Conservation (phyloP, 2,113 vertebrate species). For the Melospiza georgiana region DNA sequence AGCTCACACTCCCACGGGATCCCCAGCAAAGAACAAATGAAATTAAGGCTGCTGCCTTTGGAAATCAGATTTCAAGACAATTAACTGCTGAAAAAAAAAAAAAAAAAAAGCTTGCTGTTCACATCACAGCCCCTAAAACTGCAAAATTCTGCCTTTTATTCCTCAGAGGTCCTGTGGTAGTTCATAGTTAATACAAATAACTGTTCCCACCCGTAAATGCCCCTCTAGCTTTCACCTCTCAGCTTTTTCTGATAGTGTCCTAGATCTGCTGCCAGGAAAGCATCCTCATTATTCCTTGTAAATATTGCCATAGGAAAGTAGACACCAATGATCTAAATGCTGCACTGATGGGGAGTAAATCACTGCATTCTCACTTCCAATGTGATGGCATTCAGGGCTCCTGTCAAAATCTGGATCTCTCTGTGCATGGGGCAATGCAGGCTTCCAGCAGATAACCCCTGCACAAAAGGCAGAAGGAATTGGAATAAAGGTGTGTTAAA, state of each 20-base stretch:
- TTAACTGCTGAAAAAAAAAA: neutral
- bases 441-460: constrained; percentile 23
- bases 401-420: neutral
- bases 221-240: neutral
- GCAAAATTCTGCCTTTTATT: neutral
- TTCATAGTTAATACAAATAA: neutral
- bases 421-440: neutral
- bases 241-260: neutral
- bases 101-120: neutral
- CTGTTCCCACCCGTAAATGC: neutral
- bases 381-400: neutral
- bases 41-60: constrained; percentile 37
- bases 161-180: neutral
- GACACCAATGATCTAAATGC: neutral
- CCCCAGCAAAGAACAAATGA: constrained; percentile 15
- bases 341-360: neutral
- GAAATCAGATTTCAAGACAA: constrained; percentile 45
- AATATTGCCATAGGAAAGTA: neutral
- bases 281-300: neutral
- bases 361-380: neutral
- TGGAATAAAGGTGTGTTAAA: constrained; percentile 34
- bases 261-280: neutral
- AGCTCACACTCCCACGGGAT: neutral
- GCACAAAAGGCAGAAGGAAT: neutral
- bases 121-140: neutral